phyloP scores from a whole-genome alignment of 2,113 vertebrate species.

The Thomomys bottae region DNA sequence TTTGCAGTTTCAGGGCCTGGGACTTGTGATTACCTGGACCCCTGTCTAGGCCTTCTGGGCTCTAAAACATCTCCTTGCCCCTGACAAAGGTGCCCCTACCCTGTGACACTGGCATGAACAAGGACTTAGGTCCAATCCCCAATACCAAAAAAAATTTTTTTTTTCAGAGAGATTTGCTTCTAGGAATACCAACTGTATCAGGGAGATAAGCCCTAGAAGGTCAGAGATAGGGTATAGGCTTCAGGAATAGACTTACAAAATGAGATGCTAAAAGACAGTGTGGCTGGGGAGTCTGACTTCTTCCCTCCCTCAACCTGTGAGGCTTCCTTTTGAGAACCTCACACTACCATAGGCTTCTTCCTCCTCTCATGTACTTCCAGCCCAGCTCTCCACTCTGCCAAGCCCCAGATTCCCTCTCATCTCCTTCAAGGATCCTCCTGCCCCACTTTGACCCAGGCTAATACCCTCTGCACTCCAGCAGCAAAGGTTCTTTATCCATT shows the following conservation, averaged over 20 bases:
- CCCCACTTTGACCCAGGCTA: neutral
- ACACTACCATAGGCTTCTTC: neutral
- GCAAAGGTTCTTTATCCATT: neutral
- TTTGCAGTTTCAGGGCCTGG: neutral
- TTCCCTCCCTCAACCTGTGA: neutral
- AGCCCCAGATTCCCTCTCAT: neutral
- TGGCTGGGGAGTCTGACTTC: neutral
- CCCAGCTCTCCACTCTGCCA: neutral
- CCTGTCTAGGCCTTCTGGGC: neutral
- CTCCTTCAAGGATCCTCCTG: neutral
- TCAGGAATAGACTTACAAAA: neutral
- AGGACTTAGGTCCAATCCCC: too few relatives aligned
- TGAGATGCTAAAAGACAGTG: neutral
- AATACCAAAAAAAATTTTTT: too few relatives aligned
- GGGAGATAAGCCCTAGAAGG: slow-evolving; percentile 40
- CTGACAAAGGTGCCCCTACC: neutral
- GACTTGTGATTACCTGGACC: neutral
- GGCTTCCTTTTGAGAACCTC: neutral
- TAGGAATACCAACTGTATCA: neutral
- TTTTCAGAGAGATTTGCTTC: neutral
- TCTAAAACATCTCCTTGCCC: neutral
- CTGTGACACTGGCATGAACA: neutral
- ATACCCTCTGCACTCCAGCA: neutral
- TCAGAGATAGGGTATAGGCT: neutral
- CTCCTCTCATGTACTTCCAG: fast-evolving